phyloP scores from a whole-genome alignment of 2,797 vertebrate species.

The Rallus crepitans region DNA sequence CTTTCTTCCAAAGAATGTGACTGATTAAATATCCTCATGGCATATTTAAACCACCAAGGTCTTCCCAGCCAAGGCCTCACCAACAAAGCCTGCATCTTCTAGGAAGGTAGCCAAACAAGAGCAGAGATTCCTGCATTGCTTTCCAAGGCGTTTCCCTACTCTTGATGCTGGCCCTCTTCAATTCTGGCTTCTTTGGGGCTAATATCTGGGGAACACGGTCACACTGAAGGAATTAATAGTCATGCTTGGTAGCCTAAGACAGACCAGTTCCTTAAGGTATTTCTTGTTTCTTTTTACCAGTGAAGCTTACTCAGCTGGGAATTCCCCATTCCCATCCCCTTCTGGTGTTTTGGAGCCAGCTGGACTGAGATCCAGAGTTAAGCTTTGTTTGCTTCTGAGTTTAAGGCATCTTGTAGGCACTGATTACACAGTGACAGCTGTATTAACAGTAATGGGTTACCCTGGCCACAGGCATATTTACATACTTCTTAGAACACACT shows the following conservation, averaged over 20 bases:
- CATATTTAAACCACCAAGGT: background rate
- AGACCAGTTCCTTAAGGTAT: background rate
- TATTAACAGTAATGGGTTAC: background rate
- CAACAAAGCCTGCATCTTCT: background rate
- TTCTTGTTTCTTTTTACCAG: background rate
- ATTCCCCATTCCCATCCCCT: background rate
- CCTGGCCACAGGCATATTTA: background rate
- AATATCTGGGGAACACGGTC: background rate
- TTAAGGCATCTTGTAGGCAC: background rate
- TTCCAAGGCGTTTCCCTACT: background rate
- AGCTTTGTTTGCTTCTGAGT: background rate
- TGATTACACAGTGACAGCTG: background rate
- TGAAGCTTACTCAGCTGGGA: background rate
- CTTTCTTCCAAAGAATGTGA: background rate
- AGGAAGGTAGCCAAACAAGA: background rate
- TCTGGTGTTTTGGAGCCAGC: background rate
- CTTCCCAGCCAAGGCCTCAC: background rate
- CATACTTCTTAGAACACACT: background rate
- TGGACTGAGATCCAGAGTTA: background rate
- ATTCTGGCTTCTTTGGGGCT: background rate
- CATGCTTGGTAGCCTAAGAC: background rate
- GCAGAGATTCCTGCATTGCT: background rate
- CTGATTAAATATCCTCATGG: background rate
- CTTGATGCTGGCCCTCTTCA: background rate
- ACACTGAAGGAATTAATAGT: background rate